Base-by-base conservation (phyloP, 64 coral and sea anemone genomes). In the Acropora tenuis region DNA sequence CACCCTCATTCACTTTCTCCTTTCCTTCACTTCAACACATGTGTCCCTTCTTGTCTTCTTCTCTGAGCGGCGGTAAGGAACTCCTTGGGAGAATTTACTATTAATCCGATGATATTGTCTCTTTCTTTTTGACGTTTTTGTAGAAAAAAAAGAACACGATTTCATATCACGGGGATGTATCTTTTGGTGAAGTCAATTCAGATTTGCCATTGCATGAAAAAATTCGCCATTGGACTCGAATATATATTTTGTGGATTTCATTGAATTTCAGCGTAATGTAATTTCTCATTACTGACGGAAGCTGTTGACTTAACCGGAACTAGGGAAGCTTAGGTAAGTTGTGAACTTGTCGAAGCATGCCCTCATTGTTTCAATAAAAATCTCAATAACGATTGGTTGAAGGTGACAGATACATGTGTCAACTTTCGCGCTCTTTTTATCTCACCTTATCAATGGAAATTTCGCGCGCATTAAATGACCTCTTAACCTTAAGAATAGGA, bases 381-480 rank as follows among this genome's bases (percentile, higher is more conserved):
- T 48, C 63, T 72, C 2, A 5, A 49, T 20, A 15, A 7, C 48
- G 59, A 85, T 85, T 85, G 63, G 82, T 72, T 85, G 45, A 10
- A 48, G 0, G 44, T 85, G 61, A 85, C 82, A 85, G 18, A 0
- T 40, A 4, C 8, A 1, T 11, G 20, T 69, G 46, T 49, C 61
- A 71, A 20, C 65, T 85, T 85, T 85, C 82, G 82, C 82, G 82
- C 82, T 59, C 82, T 85, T 85, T 85, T 85, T 85, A 85, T 69
- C 63, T 18, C 82, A 30, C 12, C 63, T 18, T 69, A 69, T 85
- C 82, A 85, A 85, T 85, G 82, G 65, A 49, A 72, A 85, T 85
- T 85, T 85, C 65, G 61, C 82, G 82, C 82, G 82, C 82, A 13
- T 85, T 9, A 85, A 85, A 43, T 47, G 59, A 67, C 43, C 65